phyloP scores from a whole-genome alignment of 1,140 invertebrate species.

The Papilio glaucus region DNA sequence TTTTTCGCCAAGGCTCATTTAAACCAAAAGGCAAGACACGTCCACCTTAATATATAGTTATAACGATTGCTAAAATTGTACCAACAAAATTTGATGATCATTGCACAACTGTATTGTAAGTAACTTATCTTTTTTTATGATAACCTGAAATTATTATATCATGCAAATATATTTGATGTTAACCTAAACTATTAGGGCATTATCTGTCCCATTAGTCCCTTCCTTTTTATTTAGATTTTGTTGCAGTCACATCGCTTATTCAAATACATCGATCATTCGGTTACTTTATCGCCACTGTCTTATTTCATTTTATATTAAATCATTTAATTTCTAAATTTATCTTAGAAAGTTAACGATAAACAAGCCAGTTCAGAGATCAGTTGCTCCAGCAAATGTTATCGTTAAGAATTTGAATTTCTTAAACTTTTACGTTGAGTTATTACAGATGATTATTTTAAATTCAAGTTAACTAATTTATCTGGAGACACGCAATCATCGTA shows the following conservation, averaged over 20 bases:
- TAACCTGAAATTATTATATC: no score
- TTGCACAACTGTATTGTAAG: no score
- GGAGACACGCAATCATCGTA: neutral
- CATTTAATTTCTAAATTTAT: constrained; percentile 18
- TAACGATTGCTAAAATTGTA: no score
- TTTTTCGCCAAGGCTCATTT: no score
- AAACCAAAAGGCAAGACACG: no score
- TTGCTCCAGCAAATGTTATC: neutral
- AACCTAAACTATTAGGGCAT: no score
- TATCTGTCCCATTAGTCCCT: no score
- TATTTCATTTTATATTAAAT: constrained; percentile 7
- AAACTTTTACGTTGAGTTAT: neutral
- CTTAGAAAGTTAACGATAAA: constrained; percentile 22
- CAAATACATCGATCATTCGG: neutral
- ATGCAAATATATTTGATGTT: no score
- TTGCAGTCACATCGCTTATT: neutral
- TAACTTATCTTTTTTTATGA: no score
- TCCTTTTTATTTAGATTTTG: neutral
- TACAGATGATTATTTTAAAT: neutral
- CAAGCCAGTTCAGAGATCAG: constrained; percentile 16
- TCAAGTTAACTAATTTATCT: neutral
- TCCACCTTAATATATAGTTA: no score
- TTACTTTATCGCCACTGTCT: neutral
- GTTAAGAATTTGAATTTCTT: constrained; percentile 2
- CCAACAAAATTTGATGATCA: no score